Evolutionary conservation across 2,888 invertebrate species (phyloP).

Genomic region (Drosophila paucipuncta): DNA sequence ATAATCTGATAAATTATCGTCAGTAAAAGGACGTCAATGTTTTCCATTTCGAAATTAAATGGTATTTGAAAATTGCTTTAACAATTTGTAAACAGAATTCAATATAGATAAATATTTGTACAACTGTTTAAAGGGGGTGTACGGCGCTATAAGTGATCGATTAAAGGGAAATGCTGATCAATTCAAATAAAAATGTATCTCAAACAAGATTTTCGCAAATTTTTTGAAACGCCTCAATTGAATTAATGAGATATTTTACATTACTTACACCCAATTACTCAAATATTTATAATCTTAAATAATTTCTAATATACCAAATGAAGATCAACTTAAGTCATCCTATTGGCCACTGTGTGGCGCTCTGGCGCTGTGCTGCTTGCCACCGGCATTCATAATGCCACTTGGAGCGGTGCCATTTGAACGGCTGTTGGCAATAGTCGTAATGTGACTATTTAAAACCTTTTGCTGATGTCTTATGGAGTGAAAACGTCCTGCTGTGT

Average conservation of each 20-base stretch:
- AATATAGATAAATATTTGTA: not conserved
- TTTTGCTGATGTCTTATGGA: constrained; percentile 84
- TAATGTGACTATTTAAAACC: constrained; percentile 64
- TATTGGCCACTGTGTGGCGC: constrained; percentile 31
- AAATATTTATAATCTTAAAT: not conserved
- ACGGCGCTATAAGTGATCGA: not conserved
- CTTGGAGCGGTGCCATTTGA: constrained; percentile 71
- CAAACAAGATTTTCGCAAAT: not conserved
- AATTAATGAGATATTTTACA: not conserved
- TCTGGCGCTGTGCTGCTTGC: constrained; percentile 9
- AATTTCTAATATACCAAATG: constrained; percentile 18
- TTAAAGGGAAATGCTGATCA: not conserved
- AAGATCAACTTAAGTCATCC: constrained; percentile 23
- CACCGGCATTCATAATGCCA: constrained; percentile 35
- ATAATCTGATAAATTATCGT: not conserved
- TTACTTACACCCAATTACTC: not conserved
- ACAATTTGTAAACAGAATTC: not conserved
- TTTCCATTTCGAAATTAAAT: not conserved
- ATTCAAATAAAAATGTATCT: not conserved
- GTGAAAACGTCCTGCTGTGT: constrained; percentile 84
- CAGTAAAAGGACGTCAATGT: not conserved
- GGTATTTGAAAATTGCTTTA: not conserved
- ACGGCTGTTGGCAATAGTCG: constrained; percentile 77
- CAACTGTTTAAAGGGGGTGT: not conserved
- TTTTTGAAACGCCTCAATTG: not conserved